Evolutionary conservation across 2,888 invertebrate genomes (phyloP).

Genomic region (Chrysotoxum bicinctum): DNA sequence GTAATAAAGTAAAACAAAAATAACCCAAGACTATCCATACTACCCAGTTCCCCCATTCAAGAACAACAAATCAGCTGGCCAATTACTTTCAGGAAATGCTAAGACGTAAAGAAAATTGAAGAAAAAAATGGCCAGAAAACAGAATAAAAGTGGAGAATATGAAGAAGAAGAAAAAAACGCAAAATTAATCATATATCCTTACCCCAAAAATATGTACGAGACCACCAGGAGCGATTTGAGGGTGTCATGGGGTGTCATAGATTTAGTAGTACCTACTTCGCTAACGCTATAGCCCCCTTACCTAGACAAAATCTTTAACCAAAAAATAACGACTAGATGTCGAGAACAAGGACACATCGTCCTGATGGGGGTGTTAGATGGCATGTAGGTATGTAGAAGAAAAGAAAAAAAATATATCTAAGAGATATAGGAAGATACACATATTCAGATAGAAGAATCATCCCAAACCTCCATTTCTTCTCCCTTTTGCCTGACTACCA

Average conservation of each 20-base stretch:
- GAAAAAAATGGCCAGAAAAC: conserved; percentile 19
- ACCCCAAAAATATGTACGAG: conserved; percentile 39
- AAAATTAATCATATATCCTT: conserved; percentile 68
- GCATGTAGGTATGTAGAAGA: conserved; percentile 1
- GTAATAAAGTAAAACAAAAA: conserved; percentile 43
- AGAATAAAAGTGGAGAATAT: not conserved
- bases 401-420: conserved; percentile 23
- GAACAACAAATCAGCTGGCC: conserved; percentile 70
- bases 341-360: conserved; percentile 70
- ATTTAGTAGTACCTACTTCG: not conserved
- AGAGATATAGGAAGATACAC: conserved; percentile 51
- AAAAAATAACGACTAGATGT: conserved; percentile 66
- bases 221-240: conserved; percentile 56
- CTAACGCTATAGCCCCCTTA: not conserved
- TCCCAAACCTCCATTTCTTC: not conserved
- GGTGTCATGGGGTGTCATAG: conserved; percentile 49
- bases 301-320: conserved; percentile 10
- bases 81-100: conserved; percentile 70
- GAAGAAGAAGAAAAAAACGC: conserved; percentile 23
- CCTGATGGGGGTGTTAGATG: conserved; percentile 53
- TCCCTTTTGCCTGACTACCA: conserved; percentile 27
- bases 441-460: conserved; percentile 43
- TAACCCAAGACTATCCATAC: conserved; percentile 26
- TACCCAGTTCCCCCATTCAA: conserved; percentile 4
- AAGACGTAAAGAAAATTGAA: conserved; percentile 55